phyloP scores from a whole-genome alignment of 2,888 invertebrate genomes.

The Myopa tessellatipennis region DNA sequence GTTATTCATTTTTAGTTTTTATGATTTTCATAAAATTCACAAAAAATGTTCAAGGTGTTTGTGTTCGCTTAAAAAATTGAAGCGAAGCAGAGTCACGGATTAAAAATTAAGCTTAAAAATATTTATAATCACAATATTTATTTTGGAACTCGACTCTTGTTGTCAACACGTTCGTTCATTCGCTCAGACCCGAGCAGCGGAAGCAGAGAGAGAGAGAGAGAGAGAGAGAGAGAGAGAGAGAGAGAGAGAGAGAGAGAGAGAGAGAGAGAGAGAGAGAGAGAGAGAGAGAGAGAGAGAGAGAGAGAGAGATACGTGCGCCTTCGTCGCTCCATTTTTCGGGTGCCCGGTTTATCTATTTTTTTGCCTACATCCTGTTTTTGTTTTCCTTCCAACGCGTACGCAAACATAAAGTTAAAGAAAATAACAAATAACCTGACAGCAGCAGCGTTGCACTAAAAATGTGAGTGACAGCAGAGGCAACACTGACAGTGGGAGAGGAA shows the following conservation, averaged over 20 bases:
- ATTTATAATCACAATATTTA: not conserved
- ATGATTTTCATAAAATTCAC: too few relatives aligned
- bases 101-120: not conserved
- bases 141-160: conserved; percentile 1
- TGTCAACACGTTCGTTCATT: not conserved
- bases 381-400: conserved; percentile 3
- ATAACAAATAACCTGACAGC: conserved; percentile 27
- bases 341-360: not conserved
- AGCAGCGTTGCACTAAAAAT: conserved; percentile 15
- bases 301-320: too few relatives aligned
- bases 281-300: too few relatives aligned
- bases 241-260: too few relatives aligned
- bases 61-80: too few relatives aligned
- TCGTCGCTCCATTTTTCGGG: not conserved
- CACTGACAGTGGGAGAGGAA: not conserved
- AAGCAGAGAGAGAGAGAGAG: not conserved
- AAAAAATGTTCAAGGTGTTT: too few relatives aligned
- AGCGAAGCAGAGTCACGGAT: too few relatives aligned
- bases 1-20: too few relatives aligned
- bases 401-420: conserved; percentile 13
- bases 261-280: too few relatives aligned
- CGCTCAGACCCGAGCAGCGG: not conserved
- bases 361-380: not conserved
- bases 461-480: conserved; percentile 20
- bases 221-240: too few relatives aligned